Percentiles rank a stretch among this genome's conserved stretches.
Evolutionary conservation across 2,113 vertebrate species (phyloP).

Genomic region (Aegotheles bennettii): DNA sequence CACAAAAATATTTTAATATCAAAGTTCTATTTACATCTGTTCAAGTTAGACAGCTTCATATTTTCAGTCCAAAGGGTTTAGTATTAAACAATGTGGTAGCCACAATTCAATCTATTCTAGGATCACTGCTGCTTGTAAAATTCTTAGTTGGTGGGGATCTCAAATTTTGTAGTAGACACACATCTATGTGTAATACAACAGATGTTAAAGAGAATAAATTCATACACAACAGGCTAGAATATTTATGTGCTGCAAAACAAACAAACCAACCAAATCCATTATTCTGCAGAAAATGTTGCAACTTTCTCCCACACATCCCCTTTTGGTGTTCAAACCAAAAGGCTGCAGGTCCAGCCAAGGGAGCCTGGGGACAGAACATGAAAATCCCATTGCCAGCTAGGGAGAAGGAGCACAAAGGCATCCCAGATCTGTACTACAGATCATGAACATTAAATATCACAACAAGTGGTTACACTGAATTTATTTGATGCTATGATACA

Average conservation of each 20-base stretch:
- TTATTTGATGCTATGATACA: neutral
- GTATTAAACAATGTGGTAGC: neutral
- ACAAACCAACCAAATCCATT: neutral
- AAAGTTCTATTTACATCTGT: neutral
- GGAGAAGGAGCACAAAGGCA: neutral
- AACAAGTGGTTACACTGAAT: neutral
- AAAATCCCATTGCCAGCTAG: neutral
- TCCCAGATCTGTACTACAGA: neutral
- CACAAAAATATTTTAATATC: neutral
- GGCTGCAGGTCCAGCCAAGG: neutral
- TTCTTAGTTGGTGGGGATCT: neutral
- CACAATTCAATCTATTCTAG: neutral
- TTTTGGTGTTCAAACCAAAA: neutral
- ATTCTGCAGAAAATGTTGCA: neutral
- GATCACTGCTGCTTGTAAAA: neutral
- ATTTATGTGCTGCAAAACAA: neutral
- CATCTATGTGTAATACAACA: fast-evolving
- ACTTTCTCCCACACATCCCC: neutral
- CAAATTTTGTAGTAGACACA: neutral
- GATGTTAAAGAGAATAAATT: neutral
- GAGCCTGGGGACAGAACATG: neutral
- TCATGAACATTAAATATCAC: neutral
- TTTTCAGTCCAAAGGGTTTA: neutral
- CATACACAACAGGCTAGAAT: neutral
- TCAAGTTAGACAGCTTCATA: neutral